Evolutionary conservation across 1,140 invertebrate genomes (phyloP).

Genomic region (Drosophila repletoides): DNA sequence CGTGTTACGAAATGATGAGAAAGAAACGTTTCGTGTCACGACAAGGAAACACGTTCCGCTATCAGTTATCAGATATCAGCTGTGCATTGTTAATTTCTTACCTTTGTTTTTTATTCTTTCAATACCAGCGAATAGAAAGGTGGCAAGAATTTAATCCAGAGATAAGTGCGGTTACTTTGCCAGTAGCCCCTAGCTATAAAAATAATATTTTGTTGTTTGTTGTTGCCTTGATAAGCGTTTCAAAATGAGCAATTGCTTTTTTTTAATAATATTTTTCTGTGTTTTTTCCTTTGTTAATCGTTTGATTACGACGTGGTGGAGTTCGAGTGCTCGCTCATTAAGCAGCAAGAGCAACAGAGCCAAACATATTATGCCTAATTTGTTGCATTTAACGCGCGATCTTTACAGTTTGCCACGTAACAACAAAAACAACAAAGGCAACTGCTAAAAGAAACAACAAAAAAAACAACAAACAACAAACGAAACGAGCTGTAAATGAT

Average conservation of each 20-base stretch:
- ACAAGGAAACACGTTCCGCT: too few relatives aligned
- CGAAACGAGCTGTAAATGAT: conserved; percentile 55
- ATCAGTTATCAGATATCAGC: background rate
- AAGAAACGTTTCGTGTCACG: background rate
- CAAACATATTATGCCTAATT: conserved; percentile 46
- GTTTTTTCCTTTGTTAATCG: background rate
- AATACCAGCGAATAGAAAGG: conserved; percentile 7
- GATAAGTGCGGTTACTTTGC: conserved; percentile 39
- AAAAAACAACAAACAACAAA: conserved; percentile 18
- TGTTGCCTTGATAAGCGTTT: conserved; percentile 26
- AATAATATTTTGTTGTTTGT: too few relatives aligned
- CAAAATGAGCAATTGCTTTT: conserved; percentile 1
- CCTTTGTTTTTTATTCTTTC: background rate
- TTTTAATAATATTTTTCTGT: background rate
- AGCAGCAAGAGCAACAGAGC: conserved; percentile 17
- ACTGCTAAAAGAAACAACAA: too few relatives aligned
- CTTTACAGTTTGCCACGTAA: conserved; percentile 33
- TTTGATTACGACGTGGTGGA: background rate
- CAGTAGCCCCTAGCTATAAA: conserved; percentile 5
- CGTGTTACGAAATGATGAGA: background rate
- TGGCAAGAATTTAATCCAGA: conserved; percentile 63
- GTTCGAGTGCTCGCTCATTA: conserved; percentile 22
- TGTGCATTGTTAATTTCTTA: background rate
- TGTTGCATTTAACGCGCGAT: conserved; percentile 40
- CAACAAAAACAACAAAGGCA: conserved; percentile 19